phyloP scores from a whole-genome alignment of 2,797 vertebrate species.

The Sarcophilus harrisii region DNA sequence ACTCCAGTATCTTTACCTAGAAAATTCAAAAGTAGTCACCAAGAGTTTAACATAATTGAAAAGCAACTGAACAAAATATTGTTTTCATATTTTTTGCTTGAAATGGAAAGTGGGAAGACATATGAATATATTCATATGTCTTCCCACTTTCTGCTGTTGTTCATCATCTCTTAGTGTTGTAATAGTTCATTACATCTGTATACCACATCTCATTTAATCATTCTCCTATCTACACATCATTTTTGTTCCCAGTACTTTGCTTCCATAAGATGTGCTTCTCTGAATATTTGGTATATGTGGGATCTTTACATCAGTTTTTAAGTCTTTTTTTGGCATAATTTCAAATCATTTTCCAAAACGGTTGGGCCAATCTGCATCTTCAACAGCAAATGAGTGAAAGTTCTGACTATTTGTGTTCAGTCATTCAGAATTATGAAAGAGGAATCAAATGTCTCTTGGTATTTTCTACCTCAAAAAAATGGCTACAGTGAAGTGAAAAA shows the following conservation, averaged over 20 bases:
- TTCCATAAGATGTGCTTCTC: background rate
- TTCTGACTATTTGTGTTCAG: background rate
- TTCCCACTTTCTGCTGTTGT: background rate
- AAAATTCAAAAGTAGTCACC: background rate
- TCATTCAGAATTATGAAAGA: slow-evolving; percentile 44
- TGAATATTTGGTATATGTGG: background rate
- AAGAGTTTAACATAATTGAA: background rate
- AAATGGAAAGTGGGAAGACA: background rate
- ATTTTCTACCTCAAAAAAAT: slow-evolving; percentile 35
- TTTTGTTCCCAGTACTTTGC: background rate
- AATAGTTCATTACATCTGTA: background rate
- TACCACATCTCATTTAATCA: background rate
- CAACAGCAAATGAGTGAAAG: background rate
- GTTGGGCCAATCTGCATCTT: background rate
- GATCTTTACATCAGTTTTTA: background rate
- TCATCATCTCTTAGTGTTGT: background rate
- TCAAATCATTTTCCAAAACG: background rate
- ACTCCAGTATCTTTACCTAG: background rate
- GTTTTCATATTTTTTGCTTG: background rate
- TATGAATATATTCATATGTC: background rate
- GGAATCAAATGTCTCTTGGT: slow-evolving; percentile 48
- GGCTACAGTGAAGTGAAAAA: slow-evolving; percentile 49
- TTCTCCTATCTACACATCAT: background rate
- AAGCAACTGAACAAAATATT: background rate
- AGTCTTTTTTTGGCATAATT: background rate